A percentile compares a stretch with the other conserved stretches of the same genome.
Evolutionary conservation across 2,797 vertebrate species (phyloP).

Genomic region (Pygocentrus nattereri): DNA sequence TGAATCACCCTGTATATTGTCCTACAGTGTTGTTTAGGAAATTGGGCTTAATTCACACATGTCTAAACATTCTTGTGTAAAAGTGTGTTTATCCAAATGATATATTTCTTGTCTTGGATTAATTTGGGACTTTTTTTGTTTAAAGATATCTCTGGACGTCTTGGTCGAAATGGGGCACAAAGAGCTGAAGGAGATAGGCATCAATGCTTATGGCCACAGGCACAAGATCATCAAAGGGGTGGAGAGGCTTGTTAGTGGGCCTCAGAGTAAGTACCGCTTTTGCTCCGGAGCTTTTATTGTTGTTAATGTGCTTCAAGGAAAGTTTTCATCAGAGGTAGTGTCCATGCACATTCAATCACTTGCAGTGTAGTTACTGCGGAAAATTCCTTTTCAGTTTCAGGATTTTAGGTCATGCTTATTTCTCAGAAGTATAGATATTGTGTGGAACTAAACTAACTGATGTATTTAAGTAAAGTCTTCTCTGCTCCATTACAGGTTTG

Average conservation of each 20-base stretch:
- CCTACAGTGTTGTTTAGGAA: no score
- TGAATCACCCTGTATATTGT: no score
- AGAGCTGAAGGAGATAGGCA: conserved; percentile 97
- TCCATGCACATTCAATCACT: neutral
- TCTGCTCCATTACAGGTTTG: conserved; percentile 78
- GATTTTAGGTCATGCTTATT: neutral
- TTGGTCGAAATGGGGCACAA: conserved; percentile 97
- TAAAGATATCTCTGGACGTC: conserved; percentile 93
- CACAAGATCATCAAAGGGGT: conserved; percentile 97
- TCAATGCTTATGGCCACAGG: conserved; percentile 94
- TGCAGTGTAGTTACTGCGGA: neutral
- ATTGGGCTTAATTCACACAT: neutral
- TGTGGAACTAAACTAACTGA: neutral
- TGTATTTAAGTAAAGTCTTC: neutral
- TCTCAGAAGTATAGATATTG: neutral
- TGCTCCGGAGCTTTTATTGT: neutral
- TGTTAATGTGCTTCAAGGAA: neutral
- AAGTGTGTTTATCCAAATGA: neutral
- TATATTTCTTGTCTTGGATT: neutral
- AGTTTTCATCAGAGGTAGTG: neutral
- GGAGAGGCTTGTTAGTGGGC: conserved; percentile 93
- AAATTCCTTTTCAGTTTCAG: neutral
- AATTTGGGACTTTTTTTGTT: neutral
- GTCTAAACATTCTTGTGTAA: neutral
- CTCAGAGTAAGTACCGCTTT: conserved; percentile 84